These are phyloP conservation scores for Anisognathus igniventris DNA, from an alignment of 2,797 vertebrate genomes.

Conservation along the genomic window DNA sequence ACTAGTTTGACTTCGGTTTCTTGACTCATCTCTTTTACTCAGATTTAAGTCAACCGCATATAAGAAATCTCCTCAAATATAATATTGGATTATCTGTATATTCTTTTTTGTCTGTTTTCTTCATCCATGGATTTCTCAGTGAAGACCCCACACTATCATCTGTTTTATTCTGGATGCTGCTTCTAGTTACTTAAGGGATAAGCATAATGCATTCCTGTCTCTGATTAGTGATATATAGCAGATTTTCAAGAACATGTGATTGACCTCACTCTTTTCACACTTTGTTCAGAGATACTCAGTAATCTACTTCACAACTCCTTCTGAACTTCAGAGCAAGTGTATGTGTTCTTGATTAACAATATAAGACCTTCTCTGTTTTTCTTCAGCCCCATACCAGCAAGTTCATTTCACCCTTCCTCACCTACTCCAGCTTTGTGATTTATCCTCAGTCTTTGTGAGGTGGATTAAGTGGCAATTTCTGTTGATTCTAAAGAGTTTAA, in stretches of 20 bases:
- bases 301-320: neutral
- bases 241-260: neutral
- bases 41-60: neutral
- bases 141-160: neutral
- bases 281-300: neutral
- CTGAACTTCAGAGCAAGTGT: neutral
- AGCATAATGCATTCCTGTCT: neutral
- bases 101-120: neutral
- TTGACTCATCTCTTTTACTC: neutral
- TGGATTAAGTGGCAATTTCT: neutral
- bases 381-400: neutral
- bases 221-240: neutral
- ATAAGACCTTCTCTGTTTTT: neutral
- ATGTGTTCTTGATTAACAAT: neutral
- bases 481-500: neutral
- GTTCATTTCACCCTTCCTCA: neutral
- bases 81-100: neutral
- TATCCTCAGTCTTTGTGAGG: neutral
- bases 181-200: neutral
- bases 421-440: neutral
- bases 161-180: neutral
- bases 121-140: fast-evolving
- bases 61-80: neutral
- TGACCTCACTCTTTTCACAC: neutral
- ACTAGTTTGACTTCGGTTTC: neutral